Evolutionary conservation across 2,888 invertebrate species (phyloP).

Genomic region (Coelinius sp.): DNA sequence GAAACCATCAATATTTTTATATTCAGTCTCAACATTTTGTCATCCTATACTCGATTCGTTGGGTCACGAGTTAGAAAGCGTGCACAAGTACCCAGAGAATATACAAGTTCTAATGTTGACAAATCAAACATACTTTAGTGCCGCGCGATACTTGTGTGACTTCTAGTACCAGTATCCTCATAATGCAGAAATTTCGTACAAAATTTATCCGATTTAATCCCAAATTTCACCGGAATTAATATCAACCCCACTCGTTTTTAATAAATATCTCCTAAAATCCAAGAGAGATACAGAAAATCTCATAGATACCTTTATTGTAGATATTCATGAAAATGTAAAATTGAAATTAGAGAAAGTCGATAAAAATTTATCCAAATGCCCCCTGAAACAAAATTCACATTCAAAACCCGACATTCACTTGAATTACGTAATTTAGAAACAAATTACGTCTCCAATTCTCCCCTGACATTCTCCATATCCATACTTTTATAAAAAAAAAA

Average conservation of each 20-base stretch:
- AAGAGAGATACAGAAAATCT: no score
- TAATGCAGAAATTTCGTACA: neutral
- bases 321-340: no score
- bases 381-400: no score
- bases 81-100: constrained; percentile 10
- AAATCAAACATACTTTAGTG: constrained; percentile 32
- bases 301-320: no score
- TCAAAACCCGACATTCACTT: no score
- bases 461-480: neutral
- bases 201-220: neutral
- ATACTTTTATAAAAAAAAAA: neutral
- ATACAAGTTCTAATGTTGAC: constrained; percentile 37
- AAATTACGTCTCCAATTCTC: neutral
- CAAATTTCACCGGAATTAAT: neutral
- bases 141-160: neutral
- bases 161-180: constrained; percentile 7
- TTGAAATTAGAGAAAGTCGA: no score
- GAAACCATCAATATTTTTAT: neutral
- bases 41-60: neutral
- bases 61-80: constrained; percentile 33
- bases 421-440: no score
- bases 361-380: no score
- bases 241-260: neutral
- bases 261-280: no score
- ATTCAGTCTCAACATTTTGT: constrained; percentile 7